phyloP scores from a whole-genome alignment of 2,888 invertebrate genomes.

The Magallana nippona region DNA sequence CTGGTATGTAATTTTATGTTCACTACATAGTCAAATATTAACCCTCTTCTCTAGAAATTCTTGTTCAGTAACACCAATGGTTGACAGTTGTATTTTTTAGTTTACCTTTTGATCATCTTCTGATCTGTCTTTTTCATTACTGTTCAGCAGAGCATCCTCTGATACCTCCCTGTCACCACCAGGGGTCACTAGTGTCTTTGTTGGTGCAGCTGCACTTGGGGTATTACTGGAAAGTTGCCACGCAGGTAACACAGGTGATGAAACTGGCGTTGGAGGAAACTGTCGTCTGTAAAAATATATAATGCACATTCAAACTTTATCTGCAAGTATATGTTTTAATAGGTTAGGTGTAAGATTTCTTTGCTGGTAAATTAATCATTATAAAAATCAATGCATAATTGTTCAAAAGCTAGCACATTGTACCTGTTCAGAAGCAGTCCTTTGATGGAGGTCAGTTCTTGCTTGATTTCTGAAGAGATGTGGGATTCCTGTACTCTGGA shows the following conservation, averaged over 20 bases:
- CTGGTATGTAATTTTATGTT: too few relatives aligned
- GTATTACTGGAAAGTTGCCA: conserved; percentile 63
- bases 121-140: conserved; percentile 38
- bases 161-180: conserved; percentile 43
- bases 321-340: too few relatives aligned
- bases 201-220: background rate
- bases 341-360: too few relatives aligned
- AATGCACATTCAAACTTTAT: background rate
- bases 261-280: conserved; percentile 69
- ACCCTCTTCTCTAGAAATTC: too few relatives aligned
- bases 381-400: background rate
- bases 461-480: conserved; percentile 66
- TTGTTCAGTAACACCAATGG: too few relatives aligned
- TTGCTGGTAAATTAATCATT: background rate
- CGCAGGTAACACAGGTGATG: conserved; percentile 62
- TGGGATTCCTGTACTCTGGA: conserved; percentile 53
- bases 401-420: background rate
- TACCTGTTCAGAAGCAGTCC: conserved; percentile 72
- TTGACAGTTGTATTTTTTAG: background rate
- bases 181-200: conserved; percentile 45
- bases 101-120: conserved; percentile 39
- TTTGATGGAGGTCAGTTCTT: conserved; percentile 70
- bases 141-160: conserved; percentile 37
- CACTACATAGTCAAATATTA: too few relatives aligned
- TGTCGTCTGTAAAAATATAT: conserved; percentile 62